Evolutionary conservation across 2,797 vertebrate species (phyloP).

Genomic region (Lagodon rhomboides): DNA sequence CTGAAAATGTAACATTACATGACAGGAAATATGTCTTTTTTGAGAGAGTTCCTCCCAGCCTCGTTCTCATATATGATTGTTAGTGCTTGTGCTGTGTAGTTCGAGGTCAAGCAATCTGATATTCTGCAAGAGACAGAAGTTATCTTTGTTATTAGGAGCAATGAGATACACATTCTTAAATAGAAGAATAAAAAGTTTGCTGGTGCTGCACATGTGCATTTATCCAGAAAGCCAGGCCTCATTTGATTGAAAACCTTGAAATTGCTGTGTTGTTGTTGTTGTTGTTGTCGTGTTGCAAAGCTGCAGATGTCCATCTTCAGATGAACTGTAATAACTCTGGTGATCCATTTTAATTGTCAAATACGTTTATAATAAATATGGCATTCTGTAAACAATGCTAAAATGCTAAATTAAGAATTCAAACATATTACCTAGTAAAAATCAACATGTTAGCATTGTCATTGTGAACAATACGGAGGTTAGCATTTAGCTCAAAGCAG

Average conservation of each 20-base stretch:
- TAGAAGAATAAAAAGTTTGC: neutral
- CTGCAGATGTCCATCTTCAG: neutral
- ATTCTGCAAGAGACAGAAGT: neutral
- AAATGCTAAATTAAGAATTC: too few species aligned
- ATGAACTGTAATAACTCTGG: too few species aligned
- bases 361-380: too few species aligned
- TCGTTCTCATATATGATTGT: neutral
- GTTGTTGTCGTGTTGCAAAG: neutral
- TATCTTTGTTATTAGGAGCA: neutral
- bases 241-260: conserved; percentile 15
- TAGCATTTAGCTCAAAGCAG: too few species aligned
- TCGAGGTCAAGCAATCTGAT: neutral
- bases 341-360: too few species aligned
- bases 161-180: conserved; percentile 1
- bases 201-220: neutral
- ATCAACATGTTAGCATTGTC: too few species aligned
- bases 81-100: neutral
- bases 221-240: conserved; percentile 4
- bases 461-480: too few species aligned
- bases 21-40: neutral
- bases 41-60: neutral
- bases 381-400: too few species aligned
- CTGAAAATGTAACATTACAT: conserved; percentile 8
- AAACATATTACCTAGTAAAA: too few species aligned
- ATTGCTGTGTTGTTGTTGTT: neutral